Conservation (phyloP, 2,888 invertebrate genomes). For the Eudemis profundana region DNA sequence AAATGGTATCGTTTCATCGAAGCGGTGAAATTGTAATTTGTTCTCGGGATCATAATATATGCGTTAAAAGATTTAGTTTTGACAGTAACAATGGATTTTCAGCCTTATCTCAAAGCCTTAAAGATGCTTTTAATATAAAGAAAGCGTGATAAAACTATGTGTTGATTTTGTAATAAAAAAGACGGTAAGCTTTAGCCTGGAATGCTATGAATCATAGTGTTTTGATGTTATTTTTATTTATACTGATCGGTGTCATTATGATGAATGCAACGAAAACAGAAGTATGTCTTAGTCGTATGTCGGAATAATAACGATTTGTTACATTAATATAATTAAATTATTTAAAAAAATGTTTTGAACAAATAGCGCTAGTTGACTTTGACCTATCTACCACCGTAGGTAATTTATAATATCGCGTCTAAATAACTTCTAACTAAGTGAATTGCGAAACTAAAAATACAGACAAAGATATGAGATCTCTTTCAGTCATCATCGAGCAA, state of each 20-base stretch:
- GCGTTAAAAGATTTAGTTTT: conserved; percentile 20
- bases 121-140: not conserved
- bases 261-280: conserved; percentile 1
- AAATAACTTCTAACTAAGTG: too few species aligned
- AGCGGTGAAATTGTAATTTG: conserved; percentile 44
- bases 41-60: conserved; percentile 50
- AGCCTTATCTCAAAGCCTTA: not conserved
- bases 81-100: not conserved
- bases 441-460: too few species aligned
- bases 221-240: conserved; percentile 27
- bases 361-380: not conserved
- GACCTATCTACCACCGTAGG: not conserved
- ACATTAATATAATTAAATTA: too few species aligned
- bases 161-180: conserved; percentile 31
- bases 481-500: too few species aligned
- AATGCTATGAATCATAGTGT: conserved; percentile 25
- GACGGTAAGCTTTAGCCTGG: not conserved
- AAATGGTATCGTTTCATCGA: conserved; percentile 47
- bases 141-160: conserved; percentile 6
- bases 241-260: not conserved
- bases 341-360: too few species aligned
- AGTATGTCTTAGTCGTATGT: not conserved
- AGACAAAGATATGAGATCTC: too few species aligned
- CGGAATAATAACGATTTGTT: not conserved
- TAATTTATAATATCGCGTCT: too few species aligned